Evolutionary conservation across 2,113 vertebrate genomes (phyloP), one percentile per base, ranked within the genome.

Genomic region (Dipodomys ordii): DNA sequence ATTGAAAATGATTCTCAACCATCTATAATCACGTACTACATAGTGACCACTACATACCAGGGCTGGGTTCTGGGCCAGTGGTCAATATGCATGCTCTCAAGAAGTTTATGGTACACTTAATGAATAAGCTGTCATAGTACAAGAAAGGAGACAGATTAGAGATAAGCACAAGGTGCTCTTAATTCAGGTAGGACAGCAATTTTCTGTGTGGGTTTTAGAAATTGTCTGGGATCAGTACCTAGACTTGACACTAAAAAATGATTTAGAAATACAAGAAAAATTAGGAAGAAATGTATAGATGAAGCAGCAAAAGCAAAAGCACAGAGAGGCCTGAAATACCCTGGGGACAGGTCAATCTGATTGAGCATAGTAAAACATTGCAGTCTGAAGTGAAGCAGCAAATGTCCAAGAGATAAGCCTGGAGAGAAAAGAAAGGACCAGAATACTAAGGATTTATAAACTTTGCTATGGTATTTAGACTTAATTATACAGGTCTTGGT

Each of bases 391-490:
- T 11, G 32, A 68, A 72, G n/a, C 30, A 90, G 67, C 10, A 64
- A 73, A 88, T 7, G 28, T 57, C 32, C 35, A 69, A 28, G 0
- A 7, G 62, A 60, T 46, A 16, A 73, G 10, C 20, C 49, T 12
- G 35, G 28, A 76, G 18, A 88, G 15, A 60, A 6, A 25, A 60
- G 19, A 27, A 81, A 74, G 67, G 15, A 10, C 23, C 7, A 78
- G 3, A 6, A 28, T 3, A 1, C 0, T 28, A 13, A 44, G 46
- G n/a, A 30, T 20, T 28, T 69, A 8, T 9, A 0, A 39, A 16
- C 23, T 22, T 30, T 39, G 23, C 46, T 78, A 16, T 30, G 65
- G 9, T 62, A 57, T 68, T 30, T 76, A 73, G 49, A 86, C 7
- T 79, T 67, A 35, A 27, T 78, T 18, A 57, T 57, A 57, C 53